Percentiles rank a stretch among this genome's conserved stretches.
Evolutionary conservation across 2,113 vertebrate species (phyloP).

Genomic region (Oplegnathus fasciatus): DNA sequence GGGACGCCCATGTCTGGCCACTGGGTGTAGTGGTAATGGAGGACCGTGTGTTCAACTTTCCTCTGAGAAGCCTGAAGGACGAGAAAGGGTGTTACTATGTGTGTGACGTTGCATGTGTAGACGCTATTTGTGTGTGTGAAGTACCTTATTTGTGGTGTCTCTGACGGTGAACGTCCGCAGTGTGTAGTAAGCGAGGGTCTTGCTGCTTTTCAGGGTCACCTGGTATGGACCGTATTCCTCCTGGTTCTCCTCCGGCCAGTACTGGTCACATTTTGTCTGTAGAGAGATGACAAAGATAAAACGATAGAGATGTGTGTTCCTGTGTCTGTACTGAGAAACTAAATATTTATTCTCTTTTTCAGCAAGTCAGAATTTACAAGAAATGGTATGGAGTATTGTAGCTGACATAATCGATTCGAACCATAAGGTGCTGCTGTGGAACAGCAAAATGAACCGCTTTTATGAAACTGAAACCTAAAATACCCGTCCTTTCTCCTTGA

Average conservation of each 20-base stretch:
- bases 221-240: conserved; percentile 96
- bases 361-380: background rate
- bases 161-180: conserved; percentile 92
- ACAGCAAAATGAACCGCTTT: too few species aligned
- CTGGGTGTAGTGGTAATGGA: conserved; percentile 97
- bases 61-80: conserved; percentile 88
- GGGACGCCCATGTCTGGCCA: conserved; percentile 99
- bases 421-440: too few species aligned
- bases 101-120: background rate
- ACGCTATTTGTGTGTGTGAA: background rate
- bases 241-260: conserved; percentile 94
- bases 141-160: conserved; percentile 92
- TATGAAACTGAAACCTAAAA: too few species aligned
- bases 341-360: background rate
- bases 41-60: conserved; percentile 89
- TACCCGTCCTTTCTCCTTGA: conserved; percentile 97
- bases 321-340: background rate
- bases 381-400: background rate
- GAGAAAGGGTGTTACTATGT: background rate
- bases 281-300: background rate
- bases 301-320: background rate
- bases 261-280: conserved; percentile 98
- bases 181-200: conserved; percentile 93
- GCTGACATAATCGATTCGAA: background rate
- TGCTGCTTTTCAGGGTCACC: conserved; percentile 91